phyloP scores from a whole-genome alignment of 2,797 vertebrate genomes.

The Sphenopsis melanotis region DNA sequence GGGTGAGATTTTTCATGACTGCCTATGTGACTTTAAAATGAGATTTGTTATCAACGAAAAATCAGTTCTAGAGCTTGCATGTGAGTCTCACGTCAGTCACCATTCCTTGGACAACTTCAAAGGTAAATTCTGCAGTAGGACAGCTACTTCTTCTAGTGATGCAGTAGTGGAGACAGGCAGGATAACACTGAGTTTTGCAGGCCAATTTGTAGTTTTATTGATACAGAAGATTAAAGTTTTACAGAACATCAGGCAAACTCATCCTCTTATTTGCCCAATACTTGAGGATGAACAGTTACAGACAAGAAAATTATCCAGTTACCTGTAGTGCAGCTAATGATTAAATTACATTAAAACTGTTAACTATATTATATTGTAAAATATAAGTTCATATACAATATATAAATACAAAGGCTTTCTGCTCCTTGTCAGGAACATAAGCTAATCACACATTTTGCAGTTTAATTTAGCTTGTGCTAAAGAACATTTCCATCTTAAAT shows the following conservation, averaged over 20 bases:
- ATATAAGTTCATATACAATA: slow-evolving; percentile 5
- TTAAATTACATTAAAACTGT: slow-evolving; percentile 21
- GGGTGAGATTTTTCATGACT: not conserved
- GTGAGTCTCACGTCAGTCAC: not conserved
- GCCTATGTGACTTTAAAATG: not conserved
- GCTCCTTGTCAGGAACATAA: slow-evolving; percentile 31
- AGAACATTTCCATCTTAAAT: slow-evolving; percentile 39
- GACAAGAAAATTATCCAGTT: slow-evolving; percentile 39
- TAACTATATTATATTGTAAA: slow-evolving; percentile 50
- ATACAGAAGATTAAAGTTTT: slow-evolving; percentile 36
- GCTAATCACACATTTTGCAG: not conserved
- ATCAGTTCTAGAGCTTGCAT: not conserved
- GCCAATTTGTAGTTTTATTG: slow-evolving; percentile 64
- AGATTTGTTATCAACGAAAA: not conserved
- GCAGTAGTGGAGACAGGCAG: not conserved
- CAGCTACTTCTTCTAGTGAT: not conserved
- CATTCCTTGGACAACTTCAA: not conserved
- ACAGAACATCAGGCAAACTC: slow-evolving; percentile 23
- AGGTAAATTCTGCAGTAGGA: not conserved
- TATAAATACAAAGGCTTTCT: slow-evolving; percentile 40
- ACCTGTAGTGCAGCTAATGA: slow-evolving; percentile 17
- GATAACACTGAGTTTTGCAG: not conserved
- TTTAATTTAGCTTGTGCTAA: slow-evolving; percentile 21
- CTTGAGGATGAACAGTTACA: slow-evolving; percentile 28
- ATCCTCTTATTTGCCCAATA: not conserved